A percentile compares a stretch with the other conserved stretches of the same genome.
phyloP scores from a whole-genome alignment of 37 sponge, comb jelly and placozoan species.

The Sycon ciliatum region DNA sequence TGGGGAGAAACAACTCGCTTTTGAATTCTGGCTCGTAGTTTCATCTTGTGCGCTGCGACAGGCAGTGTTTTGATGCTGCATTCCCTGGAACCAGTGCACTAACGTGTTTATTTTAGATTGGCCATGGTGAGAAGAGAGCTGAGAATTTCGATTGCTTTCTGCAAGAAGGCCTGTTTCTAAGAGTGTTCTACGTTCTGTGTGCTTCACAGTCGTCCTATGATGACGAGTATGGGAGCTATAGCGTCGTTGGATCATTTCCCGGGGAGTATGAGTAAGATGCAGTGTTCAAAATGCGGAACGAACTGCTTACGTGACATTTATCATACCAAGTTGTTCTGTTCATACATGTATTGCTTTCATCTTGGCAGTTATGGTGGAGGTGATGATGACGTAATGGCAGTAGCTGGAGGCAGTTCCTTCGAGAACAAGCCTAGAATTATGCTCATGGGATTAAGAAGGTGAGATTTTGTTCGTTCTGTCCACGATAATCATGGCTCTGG shows the following conservation, averaged over 20 bases:
- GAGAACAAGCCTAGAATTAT: constrained; percentile 71
- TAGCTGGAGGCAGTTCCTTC: constrained; percentile 1
- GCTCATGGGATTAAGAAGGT: constrained; percentile 82
- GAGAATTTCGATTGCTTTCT: too few species aligned
- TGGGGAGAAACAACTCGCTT: too few species aligned
- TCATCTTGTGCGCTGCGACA: too few species aligned
- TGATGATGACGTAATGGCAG: constrained; percentile 44
- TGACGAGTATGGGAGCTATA: constrained; percentile 37
- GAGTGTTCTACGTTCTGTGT: too few species aligned
- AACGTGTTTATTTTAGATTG: too few species aligned
- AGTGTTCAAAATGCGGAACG: neutral
- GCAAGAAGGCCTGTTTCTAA: too few species aligned
- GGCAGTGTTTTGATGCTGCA: too few species aligned
- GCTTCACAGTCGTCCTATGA: too few species aligned
- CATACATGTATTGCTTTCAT: neutral
- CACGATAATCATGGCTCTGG: too few species aligned
- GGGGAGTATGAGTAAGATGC: constrained; percentile 64
- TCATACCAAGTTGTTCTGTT: neutral
- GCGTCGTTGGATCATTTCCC: constrained; percentile 65
- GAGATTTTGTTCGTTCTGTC: neutral
- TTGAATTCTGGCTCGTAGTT: too few species aligned
- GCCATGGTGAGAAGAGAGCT: too few species aligned
- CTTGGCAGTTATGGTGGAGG: constrained; percentile 60
- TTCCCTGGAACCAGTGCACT: too few species aligned
- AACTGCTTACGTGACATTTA: neutral